phyloP scores from a whole-genome alignment of 2,888 invertebrate species.

The Drosophila cognata region DNA sequence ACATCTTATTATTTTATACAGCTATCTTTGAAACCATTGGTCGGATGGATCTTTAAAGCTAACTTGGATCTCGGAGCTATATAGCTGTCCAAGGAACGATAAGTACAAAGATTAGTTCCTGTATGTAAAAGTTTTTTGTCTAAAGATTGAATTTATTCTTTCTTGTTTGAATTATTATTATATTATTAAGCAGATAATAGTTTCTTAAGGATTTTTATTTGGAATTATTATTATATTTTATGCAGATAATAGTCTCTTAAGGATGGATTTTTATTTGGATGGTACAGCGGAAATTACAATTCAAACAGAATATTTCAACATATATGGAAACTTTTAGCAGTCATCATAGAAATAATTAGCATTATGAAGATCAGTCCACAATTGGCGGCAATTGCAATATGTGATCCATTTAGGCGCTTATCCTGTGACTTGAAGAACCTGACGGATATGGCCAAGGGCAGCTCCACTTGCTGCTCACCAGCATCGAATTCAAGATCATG shows the following conservation, averaged over 20 bases:
- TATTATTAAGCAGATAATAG: not conserved
- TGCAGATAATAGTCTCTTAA: not conserved
- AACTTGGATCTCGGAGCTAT: not conserved
- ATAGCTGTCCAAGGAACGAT: not conserved
- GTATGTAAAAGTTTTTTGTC: not conserved
- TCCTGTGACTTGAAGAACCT: conserved; percentile 78
- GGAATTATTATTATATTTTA: not conserved
- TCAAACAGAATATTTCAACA: not conserved
- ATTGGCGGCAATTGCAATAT: not conserved
- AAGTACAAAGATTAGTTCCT: not conserved
- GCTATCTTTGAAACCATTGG: not conserved
- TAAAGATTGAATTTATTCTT: not conserved
- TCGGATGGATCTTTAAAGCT: not conserved
- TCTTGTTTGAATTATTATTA: not conserved
- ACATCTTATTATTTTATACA: not conserved
- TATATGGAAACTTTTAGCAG: not conserved
- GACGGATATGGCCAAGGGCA: conserved; percentile 80
- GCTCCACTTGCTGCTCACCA: conserved; percentile 69
- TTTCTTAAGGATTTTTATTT: not conserved
- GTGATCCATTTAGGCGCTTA: conserved; percentile 10
- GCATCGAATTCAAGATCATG: conserved; percentile 82
- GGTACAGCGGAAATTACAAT: not conserved
- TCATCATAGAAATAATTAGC: not conserved
- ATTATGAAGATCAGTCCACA: not conserved
- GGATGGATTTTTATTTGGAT: not conserved